Evolutionary conservation across 1,140 invertebrate genomes (phyloP).

Genomic region (Frieseomelitta varia): DNA sequence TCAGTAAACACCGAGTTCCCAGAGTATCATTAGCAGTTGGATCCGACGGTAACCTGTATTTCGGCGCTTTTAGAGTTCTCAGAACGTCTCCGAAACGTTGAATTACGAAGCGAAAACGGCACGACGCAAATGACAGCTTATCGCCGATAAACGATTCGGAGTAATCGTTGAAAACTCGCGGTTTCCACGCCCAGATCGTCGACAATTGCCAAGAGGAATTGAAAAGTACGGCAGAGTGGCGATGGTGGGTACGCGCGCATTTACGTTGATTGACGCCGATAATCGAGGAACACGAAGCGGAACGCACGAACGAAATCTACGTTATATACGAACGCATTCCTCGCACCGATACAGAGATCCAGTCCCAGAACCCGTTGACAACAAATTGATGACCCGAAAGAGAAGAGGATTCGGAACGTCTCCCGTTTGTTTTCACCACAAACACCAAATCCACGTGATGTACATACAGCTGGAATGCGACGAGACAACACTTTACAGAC

Average conservation of each 20-base stretch:
- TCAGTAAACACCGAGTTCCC: not conserved
- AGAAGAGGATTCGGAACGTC: not conserved
- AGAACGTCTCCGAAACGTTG: not conserved
- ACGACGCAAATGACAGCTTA: not conserved
- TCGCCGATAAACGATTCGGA: not conserved
- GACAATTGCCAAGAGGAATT: constrained; percentile 24
- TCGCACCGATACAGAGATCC: not conserved
- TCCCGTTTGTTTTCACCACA: constrained; percentile 2
- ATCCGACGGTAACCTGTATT: not conserved
- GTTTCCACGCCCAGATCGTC: not conserved
- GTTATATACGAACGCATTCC: not conserved
- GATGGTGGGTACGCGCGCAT: not conserved
- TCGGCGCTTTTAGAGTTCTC: not conserved
- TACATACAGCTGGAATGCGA: constrained; percentile 26
- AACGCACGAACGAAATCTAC: not conserved
- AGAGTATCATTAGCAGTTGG: not conserved
- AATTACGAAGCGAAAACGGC: not conserved
- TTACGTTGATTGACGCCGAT: constrained; percentile 14
- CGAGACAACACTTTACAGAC: constrained; percentile 70
- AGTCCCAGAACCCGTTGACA: not conserved
- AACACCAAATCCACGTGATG: not conserved
- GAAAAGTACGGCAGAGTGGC: not conserved
- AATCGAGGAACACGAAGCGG: not conserved
- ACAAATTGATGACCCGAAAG: too few relatives aligned
- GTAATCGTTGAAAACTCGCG: not conserved